These are phyloP conservation scores for Dreissena polymorpha DNA, from an alignment of 1,140 invertebrate genomes.

Conservation along the genomic window DNA sequence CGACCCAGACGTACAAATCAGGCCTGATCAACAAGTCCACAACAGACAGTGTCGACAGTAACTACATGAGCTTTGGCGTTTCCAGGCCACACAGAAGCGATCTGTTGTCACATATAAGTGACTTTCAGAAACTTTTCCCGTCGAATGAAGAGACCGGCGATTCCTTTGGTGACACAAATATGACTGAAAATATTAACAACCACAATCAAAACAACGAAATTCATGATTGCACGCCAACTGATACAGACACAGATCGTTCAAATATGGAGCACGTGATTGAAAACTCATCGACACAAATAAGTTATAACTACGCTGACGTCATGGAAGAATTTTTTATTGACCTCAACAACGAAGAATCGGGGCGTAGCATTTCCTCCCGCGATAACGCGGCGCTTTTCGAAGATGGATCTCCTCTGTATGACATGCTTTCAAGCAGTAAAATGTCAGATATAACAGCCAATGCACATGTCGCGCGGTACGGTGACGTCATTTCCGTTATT, in stretches of 20 bases:
- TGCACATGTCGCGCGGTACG: constrained; percentile 14
- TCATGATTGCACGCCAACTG: no score
- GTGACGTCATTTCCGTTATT: constrained; percentile 30
- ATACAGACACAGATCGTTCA: no score
- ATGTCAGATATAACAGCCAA: constrained; percentile 4
- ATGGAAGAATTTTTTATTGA: no score
- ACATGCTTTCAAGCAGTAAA: constrained; percentile 39
- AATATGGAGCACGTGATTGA: no score
- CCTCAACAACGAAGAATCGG: no score
- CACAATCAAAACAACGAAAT: no score
- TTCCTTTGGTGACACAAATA: background rate
- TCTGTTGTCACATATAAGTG: constrained; percentile 20
- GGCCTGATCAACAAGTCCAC: background rate
- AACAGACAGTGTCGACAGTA: constrained; percentile 41
- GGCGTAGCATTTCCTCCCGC: no score
- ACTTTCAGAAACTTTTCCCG: constrained; percentile 34
- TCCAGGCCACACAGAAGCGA: constrained; percentile 26
- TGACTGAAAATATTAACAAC: no score
- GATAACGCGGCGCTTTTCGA: no score
- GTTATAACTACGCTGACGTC: no score
- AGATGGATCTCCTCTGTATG: background rate
- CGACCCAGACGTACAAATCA: background rate
- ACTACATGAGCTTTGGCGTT: constrained; percentile 38
- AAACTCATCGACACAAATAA: no score
- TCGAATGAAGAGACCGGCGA: constrained; percentile 3